Evolutionary conservation across 2,888 invertebrate species (phyloP), one percentile per base, ranked within the genome.

Genomic region (Autographa pulchrina): DNA sequence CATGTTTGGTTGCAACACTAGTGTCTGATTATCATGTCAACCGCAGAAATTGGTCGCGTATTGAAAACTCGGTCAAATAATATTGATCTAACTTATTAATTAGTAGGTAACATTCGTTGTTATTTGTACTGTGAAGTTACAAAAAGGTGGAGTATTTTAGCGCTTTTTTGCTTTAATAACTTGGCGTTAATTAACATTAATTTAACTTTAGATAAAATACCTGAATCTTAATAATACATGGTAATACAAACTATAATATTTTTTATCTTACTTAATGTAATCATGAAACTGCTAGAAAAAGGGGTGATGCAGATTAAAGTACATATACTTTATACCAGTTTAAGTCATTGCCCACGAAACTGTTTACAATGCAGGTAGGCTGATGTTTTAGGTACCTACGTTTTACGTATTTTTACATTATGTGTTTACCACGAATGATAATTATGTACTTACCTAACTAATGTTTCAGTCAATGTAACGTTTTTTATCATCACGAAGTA

Each of bases 1-100:
- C 81, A 79, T 83, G 74, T 77, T 69, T 56, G 68, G 71, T 85
- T 82, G 70, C 82, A 71, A 78, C 71, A 84, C 74, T 74, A 84
- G 78, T 75, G 69, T 81, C 69, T 68, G 75, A 82, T 83, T 85
- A 78, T 76, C 74, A 75, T 77, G 74, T 75, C 70, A 72, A 81
- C 78, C 75, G 78, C 80, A 83, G 72, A 67, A 66, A 76, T 76
- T 65, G 72, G 70, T 31, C 62, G 68, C 65, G 66, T 65, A 67
- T 73, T 77, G 70, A 71, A 78, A 77, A 76, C 32, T 75, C 72
- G 77, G 68, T 78, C 75, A 70, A 65, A 59, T 67, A 66, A 62
- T 60, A 76, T 52, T 48, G 52, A 66, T 68, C 31, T 56, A 60
- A 60, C n/a, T 38, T 43, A 13, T 20, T 20, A 64, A 35, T 52